Base-by-base conservation (phyloP, 2,888 invertebrate species). In the Rutpela maculata region DNA sequence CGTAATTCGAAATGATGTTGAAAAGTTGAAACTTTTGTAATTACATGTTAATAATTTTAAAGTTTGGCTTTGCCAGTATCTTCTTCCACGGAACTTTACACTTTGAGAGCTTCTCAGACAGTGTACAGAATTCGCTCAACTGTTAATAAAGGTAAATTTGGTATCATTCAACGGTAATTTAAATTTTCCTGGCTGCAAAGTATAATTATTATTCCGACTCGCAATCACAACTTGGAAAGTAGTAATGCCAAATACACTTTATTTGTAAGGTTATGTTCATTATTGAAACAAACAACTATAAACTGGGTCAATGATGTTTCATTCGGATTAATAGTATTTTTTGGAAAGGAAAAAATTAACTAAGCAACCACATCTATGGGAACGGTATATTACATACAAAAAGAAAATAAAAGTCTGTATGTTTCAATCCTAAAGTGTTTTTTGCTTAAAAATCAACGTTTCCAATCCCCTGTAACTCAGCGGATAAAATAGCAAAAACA, bases 1-100 rank as follows among this genome's bases (percentile, higher is more conserved):
- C 7, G 50, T 17, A n/a, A 43, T 65, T 6, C 7, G 43, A 65
- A 38, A 15, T 65, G 18, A 43, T 22, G 43, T 43, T 43, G 43
- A 43, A 43, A 65, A 65, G 38, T 43, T 43, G n/a, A 65, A 65
- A 65, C 65, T 65, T 65, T 65, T 50, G 19, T 65, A 65, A 65
- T 65, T 65, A 65, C 65, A 43, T 18, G 43, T 65, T 65, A 65
- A 38, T 38, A 43, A 65, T 65, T 18, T 38, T 65, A 65, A 65
- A 65, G 65, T 65, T 65, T 43, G 50, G 50, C 50, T 50, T 50
- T 50, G n/a, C 15, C n/a, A 50, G 50, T n/a, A 50, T 50, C 50
- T 50, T n/a, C n/a, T n/a, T 50, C n/a, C 50, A 6, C 7, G n/a
- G n/a, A 50, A 50, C 50, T 50, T 50, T 50, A 50, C 15, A 15